Conservation (phyloP, 2,888 invertebrate species). For the Melieria omissa region DNA sequence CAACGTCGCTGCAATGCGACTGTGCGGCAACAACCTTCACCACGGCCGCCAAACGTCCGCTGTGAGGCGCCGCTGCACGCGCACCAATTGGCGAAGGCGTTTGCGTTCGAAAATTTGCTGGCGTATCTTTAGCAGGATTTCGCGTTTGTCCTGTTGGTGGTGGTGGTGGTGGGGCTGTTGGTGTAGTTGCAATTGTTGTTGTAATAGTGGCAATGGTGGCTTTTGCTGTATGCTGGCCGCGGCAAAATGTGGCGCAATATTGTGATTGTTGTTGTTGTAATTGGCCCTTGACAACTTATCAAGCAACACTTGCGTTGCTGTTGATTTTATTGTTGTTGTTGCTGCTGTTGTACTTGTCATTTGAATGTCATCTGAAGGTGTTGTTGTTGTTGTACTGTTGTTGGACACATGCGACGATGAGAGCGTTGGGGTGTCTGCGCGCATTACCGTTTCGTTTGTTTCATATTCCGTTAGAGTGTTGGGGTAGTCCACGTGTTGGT, state of each 20-base stretch:
- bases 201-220: slow-evolving; percentile 14
- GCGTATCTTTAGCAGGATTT: slow-evolving; percentile 62
- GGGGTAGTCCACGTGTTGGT: neutral
- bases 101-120: slow-evolving; percentile 63
- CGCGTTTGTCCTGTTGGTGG: slow-evolving; percentile 49
- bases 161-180: slow-evolving; percentile 27
- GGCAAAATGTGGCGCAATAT: neutral
- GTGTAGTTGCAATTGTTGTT: slow-evolving; percentile 23
- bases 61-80: slow-evolving; percentile 47
- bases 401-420: neutral
- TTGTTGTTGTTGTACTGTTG: slow-evolving; percentile 7
- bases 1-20: neutral
- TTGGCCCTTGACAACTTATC: slow-evolving; percentile 14
- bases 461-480: slow-evolving; percentile 1
- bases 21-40: slow-evolving; percentile 43
- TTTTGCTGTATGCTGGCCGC: slow-evolving; percentile 33
- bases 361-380: neutral
- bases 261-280: slow-evolving; percentile 7
- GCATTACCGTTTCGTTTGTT: neutral
- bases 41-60: slow-evolving; percentile 62
- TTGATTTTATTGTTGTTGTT: neutral
- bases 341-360: neutral
- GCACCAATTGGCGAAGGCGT: slow-evolving; percentile 57
- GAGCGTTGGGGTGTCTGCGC: neutral
- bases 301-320: slow-evolving; percentile 6